Evolutionary conservation across 2,888 invertebrate genomes (phyloP).

Genomic region (Pycnomerus fuliginosus): DNA sequence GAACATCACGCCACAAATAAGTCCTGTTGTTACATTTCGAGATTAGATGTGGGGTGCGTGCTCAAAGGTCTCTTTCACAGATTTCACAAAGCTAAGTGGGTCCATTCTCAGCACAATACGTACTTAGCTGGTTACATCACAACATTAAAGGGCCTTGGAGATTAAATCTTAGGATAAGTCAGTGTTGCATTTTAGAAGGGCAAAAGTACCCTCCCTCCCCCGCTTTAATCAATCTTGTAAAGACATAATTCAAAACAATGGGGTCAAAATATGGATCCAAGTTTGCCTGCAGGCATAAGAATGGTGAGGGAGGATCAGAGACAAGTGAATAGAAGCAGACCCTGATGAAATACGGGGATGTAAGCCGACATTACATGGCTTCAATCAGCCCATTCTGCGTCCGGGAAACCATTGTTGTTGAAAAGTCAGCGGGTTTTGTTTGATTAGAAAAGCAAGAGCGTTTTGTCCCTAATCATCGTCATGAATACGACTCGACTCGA

Average conservation of each 20-base stretch:
- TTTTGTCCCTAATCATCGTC: conserved; percentile 51
- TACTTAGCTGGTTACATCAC: too few species aligned
- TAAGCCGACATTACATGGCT: conserved; percentile 48
- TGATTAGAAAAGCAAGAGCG: conserved; percentile 51
- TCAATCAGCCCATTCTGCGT: conserved; percentile 45
- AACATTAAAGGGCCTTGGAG: too few species aligned
- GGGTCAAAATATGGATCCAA: conserved; percentile 25
- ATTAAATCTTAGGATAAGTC: too few species aligned
- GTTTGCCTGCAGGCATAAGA: conserved; percentile 33
- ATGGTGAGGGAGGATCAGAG: conserved; percentile 31
- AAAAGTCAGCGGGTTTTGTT: conserved; percentile 53
- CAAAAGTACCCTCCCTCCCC: conserved; percentile 25
- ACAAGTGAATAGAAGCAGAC: conserved; percentile 35
- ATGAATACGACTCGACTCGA: conserved; percentile 32
- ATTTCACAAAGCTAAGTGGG: conserved; percentile 15
- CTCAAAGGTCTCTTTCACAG: conserved; percentile 11
- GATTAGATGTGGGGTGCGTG: conserved; percentile 15
- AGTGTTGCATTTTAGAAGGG: too few species aligned
- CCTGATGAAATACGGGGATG: conserved; percentile 38
- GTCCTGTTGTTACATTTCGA: conserved; percentile 10
- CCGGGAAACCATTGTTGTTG: conserved; percentile 46
- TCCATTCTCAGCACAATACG: conserved; percentile 3
- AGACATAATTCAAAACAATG: conserved; percentile 29
- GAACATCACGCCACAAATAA: conserved; percentile 12
- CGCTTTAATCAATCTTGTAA: conserved; percentile 29